Evolutionary conservation across 1,140 invertebrate genomes (phyloP).

Genomic region (Drosophila willistoni): DNA sequence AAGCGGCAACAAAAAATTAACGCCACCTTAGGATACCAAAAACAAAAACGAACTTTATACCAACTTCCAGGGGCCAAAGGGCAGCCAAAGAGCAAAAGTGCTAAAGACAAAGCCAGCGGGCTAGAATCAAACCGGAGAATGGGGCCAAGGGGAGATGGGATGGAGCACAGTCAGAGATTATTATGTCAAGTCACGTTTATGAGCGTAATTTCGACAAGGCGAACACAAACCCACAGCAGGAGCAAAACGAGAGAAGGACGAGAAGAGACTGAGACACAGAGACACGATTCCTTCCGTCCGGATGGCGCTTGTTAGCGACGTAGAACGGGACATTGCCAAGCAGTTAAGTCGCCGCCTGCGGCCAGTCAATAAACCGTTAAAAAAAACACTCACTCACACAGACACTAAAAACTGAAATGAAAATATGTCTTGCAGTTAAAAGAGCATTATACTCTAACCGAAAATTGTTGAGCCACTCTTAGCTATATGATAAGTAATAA

Average conservation of each 20-base stretch:
- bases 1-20: conserved; percentile 61
- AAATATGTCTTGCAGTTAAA: conserved; percentile 4
- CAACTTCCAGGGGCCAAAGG: conserved; percentile 25
- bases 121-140: conserved; percentile 4
- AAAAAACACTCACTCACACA: conserved; percentile 25
- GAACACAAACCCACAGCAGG: conserved; percentile 37
- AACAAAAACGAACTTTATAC: conserved; percentile 23
- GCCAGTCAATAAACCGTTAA: conserved; percentile 80
- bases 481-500: conserved; percentile 1
- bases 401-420: conserved; percentile 17
- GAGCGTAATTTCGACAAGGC: conserved; percentile 80
- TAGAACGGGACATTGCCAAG: conserved; percentile 60
- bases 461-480: conserved; percentile 1
- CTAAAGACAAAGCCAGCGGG: conserved; percentile 68
- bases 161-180: conserved; percentile 68
- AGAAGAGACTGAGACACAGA: neutral
- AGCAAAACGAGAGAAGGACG: conserved; percentile 10
- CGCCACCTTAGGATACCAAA: conserved; percentile 54
- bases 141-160: neutral
- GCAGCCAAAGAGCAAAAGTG: conserved; percentile 39
- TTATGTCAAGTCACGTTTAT: conserved; percentile 82
- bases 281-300: conserved; percentile 25
- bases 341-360: conserved; percentile 74
- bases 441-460: conserved; percentile 14
- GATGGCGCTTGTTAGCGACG: conserved; percentile 62